These are phyloP conservation scores for Cygnus olor DNA, from an alignment of 2,797 vertebrate species.

Conservation along the genomic window DNA sequence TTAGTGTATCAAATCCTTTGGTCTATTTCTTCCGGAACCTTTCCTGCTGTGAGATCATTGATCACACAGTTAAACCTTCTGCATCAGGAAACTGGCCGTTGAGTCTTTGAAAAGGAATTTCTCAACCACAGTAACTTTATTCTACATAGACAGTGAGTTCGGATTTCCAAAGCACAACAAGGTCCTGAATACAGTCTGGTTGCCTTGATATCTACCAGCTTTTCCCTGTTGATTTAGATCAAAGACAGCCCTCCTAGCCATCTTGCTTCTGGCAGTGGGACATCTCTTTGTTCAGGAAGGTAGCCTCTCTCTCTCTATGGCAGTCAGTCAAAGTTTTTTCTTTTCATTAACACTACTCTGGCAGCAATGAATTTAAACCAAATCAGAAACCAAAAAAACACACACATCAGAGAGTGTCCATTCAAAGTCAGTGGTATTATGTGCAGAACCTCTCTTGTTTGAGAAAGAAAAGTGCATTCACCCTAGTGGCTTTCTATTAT, in stretches of 20 bases:
- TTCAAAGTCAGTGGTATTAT: neutral
- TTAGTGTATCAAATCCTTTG: neutral
- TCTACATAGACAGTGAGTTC: neutral
- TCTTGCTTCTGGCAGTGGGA: neutral
- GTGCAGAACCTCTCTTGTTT: slow-evolving; percentile 1
- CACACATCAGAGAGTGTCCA: neutral
- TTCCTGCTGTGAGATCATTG: neutral
- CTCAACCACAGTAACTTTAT: neutral
- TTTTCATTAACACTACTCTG: neutral
- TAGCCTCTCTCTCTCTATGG: neutral
- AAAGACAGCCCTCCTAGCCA: neutral
- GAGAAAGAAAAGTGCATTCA: slow-evolving; percentile 1
- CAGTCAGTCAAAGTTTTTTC: neutral
- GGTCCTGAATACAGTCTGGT: neutral
- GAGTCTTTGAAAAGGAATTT: neutral
- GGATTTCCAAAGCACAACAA: neutral
- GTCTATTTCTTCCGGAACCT: neutral
- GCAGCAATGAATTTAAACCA: neutral
- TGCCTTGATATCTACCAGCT: neutral
- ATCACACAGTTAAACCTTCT: neutral
- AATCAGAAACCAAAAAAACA: neutral
- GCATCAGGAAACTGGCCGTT: neutral
- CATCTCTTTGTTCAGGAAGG: neutral
- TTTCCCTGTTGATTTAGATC: neutral
- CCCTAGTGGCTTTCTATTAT: neutral